phyloP scores from a whole-genome alignment of 2,888 invertebrate species.

The Acronicta leporina region DNA sequence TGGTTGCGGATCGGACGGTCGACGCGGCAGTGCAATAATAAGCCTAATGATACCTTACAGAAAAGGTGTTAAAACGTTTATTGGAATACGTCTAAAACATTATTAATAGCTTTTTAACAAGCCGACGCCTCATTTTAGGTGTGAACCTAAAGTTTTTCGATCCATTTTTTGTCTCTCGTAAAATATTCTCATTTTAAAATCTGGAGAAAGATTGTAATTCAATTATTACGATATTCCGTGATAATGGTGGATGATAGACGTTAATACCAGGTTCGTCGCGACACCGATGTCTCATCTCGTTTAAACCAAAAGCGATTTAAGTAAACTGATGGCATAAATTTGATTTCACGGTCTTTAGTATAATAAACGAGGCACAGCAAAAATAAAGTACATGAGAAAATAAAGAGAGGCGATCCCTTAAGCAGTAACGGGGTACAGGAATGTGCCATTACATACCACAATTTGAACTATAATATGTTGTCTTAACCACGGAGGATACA shows the following conservation, averaged over 20 bases:
- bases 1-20: slow-evolving; percentile 64
- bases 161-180: slow-evolving; percentile 51
- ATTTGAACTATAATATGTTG: slow-evolving; percentile 40
- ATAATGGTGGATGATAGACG: slow-evolving; percentile 63
- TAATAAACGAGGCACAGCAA: slow-evolving; percentile 30
- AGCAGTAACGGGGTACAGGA: slow-evolving; percentile 20
- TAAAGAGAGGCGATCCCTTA: slow-evolving; percentile 23
- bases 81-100: slow-evolving; percentile 85
- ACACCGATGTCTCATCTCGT: slow-evolving; percentile 43
- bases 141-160: slow-evolving; percentile 73
- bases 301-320: slow-evolving; percentile 41
- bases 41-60: slow-evolving; percentile 85
- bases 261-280: slow-evolving; percentile 53
- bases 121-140: slow-evolving; percentile 78
- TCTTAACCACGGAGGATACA: slow-evolving; percentile 46
- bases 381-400: slow-evolving; percentile 24
- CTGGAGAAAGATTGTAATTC: slow-evolving; percentile 59
- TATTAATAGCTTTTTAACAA: slow-evolving; percentile 89
- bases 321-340: slow-evolving; percentile 54
- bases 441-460: slow-evolving; percentile 27
- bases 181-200: slow-evolving; percentile 47
- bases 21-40: slow-evolving; percentile 75
- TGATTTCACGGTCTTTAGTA: slow-evolving; percentile 50
- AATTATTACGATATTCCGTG: slow-evolving; percentile 60
- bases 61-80: slow-evolving; percentile 89